Evolutionary conservation across 2,113 vertebrate species (phyloP).

Genomic region (Rhinopomastus cyanomelas): DNA sequence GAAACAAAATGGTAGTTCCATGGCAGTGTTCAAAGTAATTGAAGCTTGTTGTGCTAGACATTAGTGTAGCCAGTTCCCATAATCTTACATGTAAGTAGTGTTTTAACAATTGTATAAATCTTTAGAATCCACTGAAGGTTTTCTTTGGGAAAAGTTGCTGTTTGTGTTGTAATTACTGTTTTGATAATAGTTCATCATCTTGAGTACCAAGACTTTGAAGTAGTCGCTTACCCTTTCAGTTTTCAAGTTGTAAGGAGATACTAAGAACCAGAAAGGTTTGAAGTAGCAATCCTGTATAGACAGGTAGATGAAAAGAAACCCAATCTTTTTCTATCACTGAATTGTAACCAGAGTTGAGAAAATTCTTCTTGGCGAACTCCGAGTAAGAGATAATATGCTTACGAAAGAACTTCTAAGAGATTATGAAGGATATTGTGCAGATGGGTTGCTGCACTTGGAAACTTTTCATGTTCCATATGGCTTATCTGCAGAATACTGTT

Average conservation of each 20-base stretch:
- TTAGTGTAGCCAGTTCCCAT: not conserved
- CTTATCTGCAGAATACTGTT: conserved; percentile 56
- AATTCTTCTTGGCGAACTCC: conserved; percentile 6
- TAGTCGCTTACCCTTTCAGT: not conserved
- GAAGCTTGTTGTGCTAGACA: not conserved
- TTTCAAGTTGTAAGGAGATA: not conserved
- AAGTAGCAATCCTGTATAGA: not conserved
- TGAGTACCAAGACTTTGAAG: not conserved
- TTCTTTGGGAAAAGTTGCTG: not conserved
- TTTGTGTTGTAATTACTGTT: not conserved
- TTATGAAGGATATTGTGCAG: conserved; percentile 54
- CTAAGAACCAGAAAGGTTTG: not conserved
- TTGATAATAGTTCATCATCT: not conserved
- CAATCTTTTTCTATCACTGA: not conserved
- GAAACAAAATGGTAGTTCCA: not conserved
- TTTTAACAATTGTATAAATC: not conserved
- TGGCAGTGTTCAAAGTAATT: not conserved
- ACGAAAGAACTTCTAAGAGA: conserved; percentile 43
- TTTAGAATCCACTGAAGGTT: not conserved
- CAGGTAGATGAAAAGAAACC: not conserved
- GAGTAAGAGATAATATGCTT: conserved; percentile 47
- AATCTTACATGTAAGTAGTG: not conserved
- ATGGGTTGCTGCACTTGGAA: conserved; percentile 57
- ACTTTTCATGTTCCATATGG: conserved; percentile 61
- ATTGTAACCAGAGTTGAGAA: not conserved